Evolutionary conservation across 1,140 invertebrate genomes (phyloP), one percentile per base, ranked within the genome.

Genomic region (Lepidurus apus): DNA sequence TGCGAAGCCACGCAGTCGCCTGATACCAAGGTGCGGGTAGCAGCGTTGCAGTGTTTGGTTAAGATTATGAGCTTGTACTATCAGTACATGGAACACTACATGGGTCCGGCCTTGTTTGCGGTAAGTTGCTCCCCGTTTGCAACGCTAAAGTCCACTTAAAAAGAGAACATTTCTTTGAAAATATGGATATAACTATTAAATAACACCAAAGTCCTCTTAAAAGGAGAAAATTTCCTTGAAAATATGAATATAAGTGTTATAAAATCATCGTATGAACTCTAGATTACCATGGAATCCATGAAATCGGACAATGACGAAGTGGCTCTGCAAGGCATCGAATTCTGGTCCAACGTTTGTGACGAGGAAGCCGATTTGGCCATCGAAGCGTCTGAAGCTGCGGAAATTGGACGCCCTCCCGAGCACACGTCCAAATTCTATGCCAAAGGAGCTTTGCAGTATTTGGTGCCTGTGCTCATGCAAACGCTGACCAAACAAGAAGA

Each of bases 311-410:
- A 93, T 79, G 96, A 99, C 87, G 96, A 98, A 81, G 93, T 99
- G 74, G 92, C 96, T 42, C 88, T 99, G 65, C 98, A 99, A 87
- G 98, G 98, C 81, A 99, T 99, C 86, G 98, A 99, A 86, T 99
- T 99, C 87, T 99, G 98, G 98, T 99, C 97, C 0, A 99, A 98
- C 84, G 97, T 99, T 0, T 98, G 97, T 83, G 98, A 99, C 87
- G 98, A 99, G 87, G 98, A 99, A 88, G 95, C 98, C 42, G 97
- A 98, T 86, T 87, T 99, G 80, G 91, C 93, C 6, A 95, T 98
- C 84, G 97, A 99, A 86, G 93, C 94, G 81, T 92, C 92, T 65
- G 98, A 99, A 87, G 97, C 97, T 43, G 87, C 88, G 43, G 97
- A 99, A 86, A 90, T 92, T 85, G 97, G 97, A 73, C 88, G 93